Evolutionary conservation across 2,113 vertebrate genomes (phyloP).

Genomic region (Addax nasomaculatus): DNA sequence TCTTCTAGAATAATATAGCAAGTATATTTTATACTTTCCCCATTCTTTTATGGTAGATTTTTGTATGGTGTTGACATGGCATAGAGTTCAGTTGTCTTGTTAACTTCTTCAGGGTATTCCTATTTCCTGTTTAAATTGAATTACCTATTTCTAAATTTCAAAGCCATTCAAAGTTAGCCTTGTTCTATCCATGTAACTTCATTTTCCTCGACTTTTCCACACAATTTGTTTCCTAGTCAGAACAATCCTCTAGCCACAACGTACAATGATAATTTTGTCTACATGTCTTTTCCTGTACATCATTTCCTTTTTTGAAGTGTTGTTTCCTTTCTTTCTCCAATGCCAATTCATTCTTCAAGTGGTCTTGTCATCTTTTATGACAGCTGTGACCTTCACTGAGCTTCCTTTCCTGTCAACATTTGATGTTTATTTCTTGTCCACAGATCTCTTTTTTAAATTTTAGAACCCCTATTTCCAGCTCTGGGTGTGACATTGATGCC

Average conservation of each 20-base stretch:
- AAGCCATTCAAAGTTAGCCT: not conserved
- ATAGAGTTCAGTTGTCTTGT: not conserved
- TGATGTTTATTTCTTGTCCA: not conserved
- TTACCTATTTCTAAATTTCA: not conserved
- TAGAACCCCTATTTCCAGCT: not conserved
- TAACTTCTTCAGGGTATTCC: not conserved
- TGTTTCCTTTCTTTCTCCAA: not conserved
- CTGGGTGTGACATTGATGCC: not conserved
- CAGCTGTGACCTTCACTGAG: not conserved
- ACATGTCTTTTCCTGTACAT: not conserved
- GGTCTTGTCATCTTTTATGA: not conserved
- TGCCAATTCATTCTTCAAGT: not conserved
- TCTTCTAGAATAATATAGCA: not conserved
- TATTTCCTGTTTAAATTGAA: not conserved
- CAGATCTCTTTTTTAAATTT: not conserved
- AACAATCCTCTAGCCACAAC: not conserved
- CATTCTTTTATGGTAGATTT: not conserved
- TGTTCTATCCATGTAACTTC: not conserved
- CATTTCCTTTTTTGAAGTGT: not conserved
- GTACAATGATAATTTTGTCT: not conserved
- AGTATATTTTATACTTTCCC: not conserved
- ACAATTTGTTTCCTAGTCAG: not conserved
- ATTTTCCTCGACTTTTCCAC: not conserved
- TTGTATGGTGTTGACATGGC: not conserved
- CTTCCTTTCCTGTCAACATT: not conserved